phyloP scores from a whole-genome alignment of 2,888 invertebrate genomes.

The Trachelus troglodyta region DNA sequence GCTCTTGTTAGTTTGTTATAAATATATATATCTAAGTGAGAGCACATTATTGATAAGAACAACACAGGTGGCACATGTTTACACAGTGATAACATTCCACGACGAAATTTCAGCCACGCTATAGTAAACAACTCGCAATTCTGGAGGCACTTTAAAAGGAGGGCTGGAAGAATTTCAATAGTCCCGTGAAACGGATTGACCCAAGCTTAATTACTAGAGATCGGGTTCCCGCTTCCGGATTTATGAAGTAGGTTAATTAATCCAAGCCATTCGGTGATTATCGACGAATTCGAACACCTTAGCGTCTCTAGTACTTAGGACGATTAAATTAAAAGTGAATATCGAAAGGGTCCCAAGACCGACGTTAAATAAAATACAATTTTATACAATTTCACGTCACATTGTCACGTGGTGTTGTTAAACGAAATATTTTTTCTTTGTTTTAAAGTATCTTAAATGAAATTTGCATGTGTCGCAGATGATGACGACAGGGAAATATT shows the following conservation, averaged over 20 bases:
- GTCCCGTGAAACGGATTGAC: not conserved
- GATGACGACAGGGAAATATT: not conserved
- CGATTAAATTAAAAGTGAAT: not conserved
- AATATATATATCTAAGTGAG: not conserved
- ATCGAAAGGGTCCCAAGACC: not conserved
- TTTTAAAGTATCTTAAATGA: not conserved
- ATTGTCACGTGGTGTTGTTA: not conserved
- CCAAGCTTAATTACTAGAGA: not conserved
- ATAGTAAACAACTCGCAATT: not conserved
- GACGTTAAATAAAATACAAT: not conserved
- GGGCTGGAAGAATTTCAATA: not conserved
- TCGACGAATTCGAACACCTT: not conserved
- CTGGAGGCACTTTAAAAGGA: not conserved
- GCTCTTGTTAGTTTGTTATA: constrained; percentile 11
- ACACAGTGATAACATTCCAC: not conserved
- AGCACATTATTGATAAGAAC: not conserved
- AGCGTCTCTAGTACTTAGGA: not conserved
- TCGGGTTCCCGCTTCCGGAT: not conserved
- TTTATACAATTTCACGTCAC: not conserved
- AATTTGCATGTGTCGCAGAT: not conserved
- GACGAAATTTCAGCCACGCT: not conserved
- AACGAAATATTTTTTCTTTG: not conserved
- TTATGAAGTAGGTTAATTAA: not conserved
- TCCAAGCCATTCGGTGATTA: not conserved
- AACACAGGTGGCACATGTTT: not conserved